A percentile compares a stretch with the other conserved stretches of the same genome.
Conservation (phyloP, 2,888 invertebrate genomes). For the Bibio marci region DNA sequence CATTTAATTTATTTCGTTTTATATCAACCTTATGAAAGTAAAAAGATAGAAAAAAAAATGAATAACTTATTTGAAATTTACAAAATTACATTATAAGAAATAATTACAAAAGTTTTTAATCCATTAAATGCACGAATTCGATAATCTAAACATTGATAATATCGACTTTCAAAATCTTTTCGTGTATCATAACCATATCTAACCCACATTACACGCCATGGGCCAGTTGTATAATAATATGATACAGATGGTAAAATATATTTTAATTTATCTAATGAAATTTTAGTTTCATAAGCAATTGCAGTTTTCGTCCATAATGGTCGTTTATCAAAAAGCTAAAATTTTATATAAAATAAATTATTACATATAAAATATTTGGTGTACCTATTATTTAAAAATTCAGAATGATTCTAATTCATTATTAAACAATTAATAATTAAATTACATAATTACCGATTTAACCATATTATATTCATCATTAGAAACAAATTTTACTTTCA, state of each 20-base stretch:
- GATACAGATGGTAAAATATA: slow-evolving; percentile 67
- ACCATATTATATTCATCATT: slow-evolving; percentile 33
- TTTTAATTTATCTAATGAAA: slow-evolving; percentile 46
- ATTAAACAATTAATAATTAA: not conserved
- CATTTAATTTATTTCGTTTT: too few relatives aligned
- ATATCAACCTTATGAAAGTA: too few relatives aligned
- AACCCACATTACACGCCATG: slow-evolving; percentile 86
- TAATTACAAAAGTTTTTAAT: too few relatives aligned
- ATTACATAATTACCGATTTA: slow-evolving; percentile 23
- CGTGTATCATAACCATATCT: slow-evolving; percentile 84
- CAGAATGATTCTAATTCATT: not conserved
- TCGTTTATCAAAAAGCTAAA: slow-evolving; percentile 60
- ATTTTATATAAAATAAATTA: slow-evolving; percentile 10
- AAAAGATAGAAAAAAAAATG: too few relatives aligned
- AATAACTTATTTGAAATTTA: too few relatives aligned
- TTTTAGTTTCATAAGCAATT: slow-evolving; percentile 44
- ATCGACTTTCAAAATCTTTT: slow-evolving; percentile 54
- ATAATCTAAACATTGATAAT: slow-evolving; percentile 81
- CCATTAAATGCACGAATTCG: slow-evolving; percentile 21
- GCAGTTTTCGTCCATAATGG: slow-evolving; percentile 83
- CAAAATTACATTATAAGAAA: too few relatives aligned
- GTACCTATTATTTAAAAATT: too few relatives aligned
- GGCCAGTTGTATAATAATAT: slow-evolving; percentile 75
- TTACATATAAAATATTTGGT: too few relatives aligned
- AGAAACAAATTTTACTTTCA: slow-evolving; percentile 29